phyloP scores from a whole-genome alignment of 2,797 vertebrate species.

The Enoplosus armatus region DNA sequence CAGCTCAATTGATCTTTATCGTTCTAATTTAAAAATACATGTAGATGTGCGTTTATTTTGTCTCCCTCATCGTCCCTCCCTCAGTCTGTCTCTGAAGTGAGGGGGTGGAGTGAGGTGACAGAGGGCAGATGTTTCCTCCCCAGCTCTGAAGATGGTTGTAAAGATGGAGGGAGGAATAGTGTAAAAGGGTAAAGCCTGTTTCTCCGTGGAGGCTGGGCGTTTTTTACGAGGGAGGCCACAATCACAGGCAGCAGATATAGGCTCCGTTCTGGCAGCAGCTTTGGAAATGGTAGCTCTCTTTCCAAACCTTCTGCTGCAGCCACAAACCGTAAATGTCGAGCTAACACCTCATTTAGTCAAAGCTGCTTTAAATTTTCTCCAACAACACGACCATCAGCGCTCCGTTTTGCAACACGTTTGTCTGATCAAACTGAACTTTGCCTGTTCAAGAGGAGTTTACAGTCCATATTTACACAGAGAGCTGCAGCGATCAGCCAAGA shows the following conservation, averaged over 20 bases:
- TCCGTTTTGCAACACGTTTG: slow-evolving; percentile 46
- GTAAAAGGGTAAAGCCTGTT: slow-evolving; percentile 43
- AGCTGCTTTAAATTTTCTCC: slow-evolving; percentile 13
- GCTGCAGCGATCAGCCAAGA: slow-evolving; percentile 7
- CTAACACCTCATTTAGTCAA: slow-evolving; percentile 42
- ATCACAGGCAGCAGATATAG: slow-evolving; percentile 27
- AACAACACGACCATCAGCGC: not conserved
- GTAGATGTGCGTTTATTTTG: slow-evolving; percentile 6
- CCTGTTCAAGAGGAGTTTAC: slow-evolving; percentile 26
- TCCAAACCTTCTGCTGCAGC: slow-evolving; percentile 21
- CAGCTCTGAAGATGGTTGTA: slow-evolving; percentile 68
- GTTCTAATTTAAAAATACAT: not conserved
- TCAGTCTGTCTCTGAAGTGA: slow-evolving; percentile 63
- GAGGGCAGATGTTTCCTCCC: slow-evolving; percentile 78
- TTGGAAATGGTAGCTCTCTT: slow-evolving; percentile 51
- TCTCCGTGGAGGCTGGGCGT: slow-evolving; percentile 32
- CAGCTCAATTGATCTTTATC: not conserved
- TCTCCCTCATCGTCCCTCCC: not conserved
- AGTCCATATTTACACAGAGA: slow-evolving; percentile 43
- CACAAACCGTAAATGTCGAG: slow-evolving; percentile 42
- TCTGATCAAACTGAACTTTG: slow-evolving; percentile 64
- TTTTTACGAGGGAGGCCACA: slow-evolving; percentile 55
- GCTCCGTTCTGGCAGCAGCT: slow-evolving; percentile 38
- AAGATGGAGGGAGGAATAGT: slow-evolving; percentile 54
- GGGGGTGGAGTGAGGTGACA: slow-evolving; percentile 68